Percentiles rank a stretch among this genome's conserved stretches.
phyloP scores from a whole-genome alignment of 2,113 vertebrate genomes.

The Trematocara stigmaticum region DNA sequence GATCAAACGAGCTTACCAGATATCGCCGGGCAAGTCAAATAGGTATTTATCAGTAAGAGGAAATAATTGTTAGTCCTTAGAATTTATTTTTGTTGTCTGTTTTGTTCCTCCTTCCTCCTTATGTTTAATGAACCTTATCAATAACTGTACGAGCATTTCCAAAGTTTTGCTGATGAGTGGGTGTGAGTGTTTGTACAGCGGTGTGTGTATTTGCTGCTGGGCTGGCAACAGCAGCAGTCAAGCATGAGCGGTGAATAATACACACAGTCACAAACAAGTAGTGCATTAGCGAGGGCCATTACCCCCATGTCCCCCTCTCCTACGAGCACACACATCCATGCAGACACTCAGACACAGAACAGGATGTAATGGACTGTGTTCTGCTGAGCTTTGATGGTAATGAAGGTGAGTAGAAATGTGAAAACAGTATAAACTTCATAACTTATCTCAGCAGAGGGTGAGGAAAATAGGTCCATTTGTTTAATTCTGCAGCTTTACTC shows the following conservation, averaged over 20 bases:
- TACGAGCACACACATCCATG: background rate
- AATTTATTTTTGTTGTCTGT: accelerated
- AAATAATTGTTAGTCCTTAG: background rate
- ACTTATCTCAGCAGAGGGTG: background rate
- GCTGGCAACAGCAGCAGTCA: background rate
- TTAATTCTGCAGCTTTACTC: background rate
- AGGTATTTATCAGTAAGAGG: background rate
- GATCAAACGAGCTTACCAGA: background rate
- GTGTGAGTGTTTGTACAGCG: background rate
- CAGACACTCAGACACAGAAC: background rate
- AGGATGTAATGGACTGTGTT: slow-evolving; percentile 7
- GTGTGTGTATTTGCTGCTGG: background rate
- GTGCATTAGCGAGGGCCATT: slow-evolving; percentile 46
- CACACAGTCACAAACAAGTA: slow-evolving; percentile 38
- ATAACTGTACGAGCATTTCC: background rate
- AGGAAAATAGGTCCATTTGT: background rate
- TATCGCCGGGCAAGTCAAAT: background rate
- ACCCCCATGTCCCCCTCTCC: background rate
- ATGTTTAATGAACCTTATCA: background rate
- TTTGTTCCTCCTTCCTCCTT: background rate
- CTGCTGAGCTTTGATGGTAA: background rate
- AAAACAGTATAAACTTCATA: background rate
- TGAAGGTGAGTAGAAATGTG: background rate
- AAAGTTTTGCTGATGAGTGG: background rate
- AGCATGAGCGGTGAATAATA: slow-evolving; percentile 22